phyloP scores from a whole-genome alignment of 1,140 invertebrate genomes.

The Apis dorsata region DNA sequence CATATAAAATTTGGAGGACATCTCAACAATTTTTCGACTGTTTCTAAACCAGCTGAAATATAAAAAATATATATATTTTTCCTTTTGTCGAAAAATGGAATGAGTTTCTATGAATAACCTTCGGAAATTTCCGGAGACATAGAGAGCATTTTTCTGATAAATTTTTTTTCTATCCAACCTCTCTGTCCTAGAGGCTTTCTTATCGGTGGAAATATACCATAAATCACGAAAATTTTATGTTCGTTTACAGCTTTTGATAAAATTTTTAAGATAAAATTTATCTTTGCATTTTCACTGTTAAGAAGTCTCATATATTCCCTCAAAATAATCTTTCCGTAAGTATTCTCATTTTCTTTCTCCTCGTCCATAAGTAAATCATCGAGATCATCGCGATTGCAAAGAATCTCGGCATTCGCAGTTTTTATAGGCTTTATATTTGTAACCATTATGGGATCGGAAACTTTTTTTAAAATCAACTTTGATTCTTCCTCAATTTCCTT shows the following conservation, averaged over 20 bases:
- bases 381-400: conserved; percentile 53
- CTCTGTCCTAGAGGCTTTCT: conserved; percentile 45
- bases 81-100: too few species aligned
- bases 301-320: conserved; percentile 48
- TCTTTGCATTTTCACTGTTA: conserved; percentile 22
- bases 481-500: conserved; percentile 1
- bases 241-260: conserved; percentile 51
- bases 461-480: not conserved
- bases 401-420: conserved; percentile 45
- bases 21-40: conserved; percentile 50
- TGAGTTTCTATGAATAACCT: conserved; percentile 24
- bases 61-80: not conserved
- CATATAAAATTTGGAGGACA: conserved; percentile 50
- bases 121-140: conserved; percentile 32
- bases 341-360: conserved; percentile 8
- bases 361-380: conserved; percentile 32
- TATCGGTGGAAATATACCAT: conserved; percentile 47
- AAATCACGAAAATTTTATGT: conserved; percentile 56
- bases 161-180: conserved; percentile 59
- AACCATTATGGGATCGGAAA: conserved; percentile 11
- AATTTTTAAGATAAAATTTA: conserved; percentile 52
- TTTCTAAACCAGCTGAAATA: conserved; percentile 30
- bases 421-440: not conserved
- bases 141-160: conserved; percentile 54
- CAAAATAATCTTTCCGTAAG: conserved; percentile 46